Conservation (phyloP, 2,113 vertebrate species). For the Prunella fulvescens region DNA sequence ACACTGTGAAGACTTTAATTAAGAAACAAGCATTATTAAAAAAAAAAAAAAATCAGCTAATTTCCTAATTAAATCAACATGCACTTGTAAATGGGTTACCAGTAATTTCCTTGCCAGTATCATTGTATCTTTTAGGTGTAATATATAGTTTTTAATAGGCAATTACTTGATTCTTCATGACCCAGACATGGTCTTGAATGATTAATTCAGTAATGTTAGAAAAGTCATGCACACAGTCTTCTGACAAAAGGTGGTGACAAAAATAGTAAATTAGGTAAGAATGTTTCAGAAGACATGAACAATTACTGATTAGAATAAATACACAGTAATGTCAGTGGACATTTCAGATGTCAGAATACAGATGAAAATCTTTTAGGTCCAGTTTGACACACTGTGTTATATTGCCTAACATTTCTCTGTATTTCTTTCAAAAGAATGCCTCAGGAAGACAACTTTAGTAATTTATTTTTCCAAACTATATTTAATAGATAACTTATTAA, state of each 20-base stretch:
- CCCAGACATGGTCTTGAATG: neutral
- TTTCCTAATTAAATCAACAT: slow-evolving; percentile 51
- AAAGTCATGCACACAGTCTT: neutral
- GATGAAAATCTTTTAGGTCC: neutral
- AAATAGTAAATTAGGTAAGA: neutral
- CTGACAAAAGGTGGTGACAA: neutral
- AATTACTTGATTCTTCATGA: slow-evolving; percentile 29
- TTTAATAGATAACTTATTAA: neutral
- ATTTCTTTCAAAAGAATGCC: neutral
- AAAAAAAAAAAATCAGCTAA: neutral
- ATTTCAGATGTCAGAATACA: neutral
- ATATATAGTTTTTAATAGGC: slow-evolving; percentile 32
- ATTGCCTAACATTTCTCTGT: neutral
- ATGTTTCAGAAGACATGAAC: neutral
- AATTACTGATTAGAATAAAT: neutral
- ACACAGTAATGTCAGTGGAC: neutral
- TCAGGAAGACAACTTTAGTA: neutral
- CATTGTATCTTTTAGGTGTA: slow-evolving; percentile 1
- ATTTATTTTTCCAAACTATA: neutral
- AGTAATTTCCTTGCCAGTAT: neutral
- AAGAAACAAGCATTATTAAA: neutral
- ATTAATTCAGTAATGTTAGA: neutral
- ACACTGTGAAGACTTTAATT: slow-evolving; percentile 17
- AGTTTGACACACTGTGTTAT: neutral
- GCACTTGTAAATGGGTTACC: slow-evolving; percentile 1